Conservation (phyloP, 1,140 invertebrate species). For the Caenorhabditis remanei region DNA sequence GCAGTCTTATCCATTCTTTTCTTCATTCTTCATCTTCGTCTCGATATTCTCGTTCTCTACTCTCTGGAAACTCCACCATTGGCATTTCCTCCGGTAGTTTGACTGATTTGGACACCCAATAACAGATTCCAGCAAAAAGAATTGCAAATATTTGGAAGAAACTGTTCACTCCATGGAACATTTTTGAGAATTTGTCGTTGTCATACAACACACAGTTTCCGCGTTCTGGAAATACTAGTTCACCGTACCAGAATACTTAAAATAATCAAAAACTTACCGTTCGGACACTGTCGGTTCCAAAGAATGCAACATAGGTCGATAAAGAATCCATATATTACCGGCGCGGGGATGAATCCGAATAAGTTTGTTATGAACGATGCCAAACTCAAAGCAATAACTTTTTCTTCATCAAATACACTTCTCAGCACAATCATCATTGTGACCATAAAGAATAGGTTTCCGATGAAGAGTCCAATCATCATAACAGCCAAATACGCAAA, state of each 20-base stretch:
- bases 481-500: slow-evolving; percentile 56
- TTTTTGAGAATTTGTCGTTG: slow-evolving; percentile 51
- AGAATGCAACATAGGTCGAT: slow-evolving; percentile 58
- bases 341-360: slow-evolving; percentile 61
- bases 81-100: slow-evolving; percentile 60
- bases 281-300: slow-evolving; percentile 49
- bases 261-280: slow-evolving; percentile 17
- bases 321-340: slow-evolving; percentile 59
- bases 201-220: slow-evolving; percentile 63
- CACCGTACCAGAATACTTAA: too few species aligned
- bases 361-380: slow-evolving; percentile 59
- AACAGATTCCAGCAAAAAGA: slow-evolving; percentile 54
- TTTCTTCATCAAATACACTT: slow-evolving; percentile 61
- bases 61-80: slow-evolving; percentile 25
- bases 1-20: not conserved
- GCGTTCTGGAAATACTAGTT: slow-evolving; percentile 39
- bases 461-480: slow-evolving; percentile 61
- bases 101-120: slow-evolving; percentile 45
- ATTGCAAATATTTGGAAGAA: slow-evolving; percentile 53
- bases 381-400: slow-evolving; percentile 59
- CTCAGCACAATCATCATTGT: slow-evolving; percentile 65
- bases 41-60: slow-evolving; percentile 31
- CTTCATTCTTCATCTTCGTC: slow-evolving; percentile 21
- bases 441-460: slow-evolving; percentile 63
- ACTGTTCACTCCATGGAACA: slow-evolving; percentile 55